phyloP scores from a whole-genome alignment of 1,140 invertebrate species.

The Drosophila albomicans region DNA sequence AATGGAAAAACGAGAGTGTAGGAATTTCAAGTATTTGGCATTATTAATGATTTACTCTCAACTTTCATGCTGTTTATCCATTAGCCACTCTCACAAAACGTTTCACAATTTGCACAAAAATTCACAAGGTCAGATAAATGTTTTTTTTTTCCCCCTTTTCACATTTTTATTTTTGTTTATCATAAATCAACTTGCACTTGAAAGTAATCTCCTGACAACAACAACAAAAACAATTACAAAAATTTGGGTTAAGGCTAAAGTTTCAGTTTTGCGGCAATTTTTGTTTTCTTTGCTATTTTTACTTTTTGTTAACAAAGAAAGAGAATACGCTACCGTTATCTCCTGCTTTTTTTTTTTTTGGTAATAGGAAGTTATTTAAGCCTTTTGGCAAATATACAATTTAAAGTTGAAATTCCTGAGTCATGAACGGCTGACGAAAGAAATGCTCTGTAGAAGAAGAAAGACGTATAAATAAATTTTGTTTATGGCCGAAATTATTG shows the following conservation, averaged over 20 bases:
- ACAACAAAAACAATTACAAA: slow-evolving; percentile 33
- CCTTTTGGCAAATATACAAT: slow-evolving; percentile 40
- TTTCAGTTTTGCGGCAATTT: slow-evolving; percentile 42
- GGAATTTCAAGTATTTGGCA: slow-evolving; percentile 6
- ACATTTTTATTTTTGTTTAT: slow-evolving; percentile 29
- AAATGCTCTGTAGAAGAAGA: slow-evolving; percentile 12
- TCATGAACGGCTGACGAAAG: slow-evolving; percentile 30
- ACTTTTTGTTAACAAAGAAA: slow-evolving; percentile 48
- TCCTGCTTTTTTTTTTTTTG: slow-evolving; percentile 41
- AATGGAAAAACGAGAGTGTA: not conserved
- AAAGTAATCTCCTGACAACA: slow-evolving; percentile 67
- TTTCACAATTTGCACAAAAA: slow-evolving; percentile 37
- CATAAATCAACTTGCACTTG: slow-evolving; percentile 65
- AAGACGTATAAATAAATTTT: slow-evolving; percentile 8
- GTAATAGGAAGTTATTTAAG: slow-evolving; percentile 33
- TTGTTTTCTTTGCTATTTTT: slow-evolving; percentile 32
- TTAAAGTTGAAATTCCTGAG: slow-evolving; percentile 41
- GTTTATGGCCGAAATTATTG: slow-evolving; percentile 37
- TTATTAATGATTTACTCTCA: slow-evolving; percentile 29
- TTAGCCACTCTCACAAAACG: slow-evolving; percentile 21
- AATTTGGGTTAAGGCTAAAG: slow-evolving; percentile 75
- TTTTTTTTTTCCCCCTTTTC: slow-evolving; percentile 11
- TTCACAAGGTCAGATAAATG: slow-evolving; percentile 32
- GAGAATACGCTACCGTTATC: slow-evolving; percentile 58
- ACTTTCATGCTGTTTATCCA: slow-evolving; percentile 19